phyloP scores from a whole-genome alignment of 2,113 vertebrate species.

The Nesoenas mayeri region DNA sequence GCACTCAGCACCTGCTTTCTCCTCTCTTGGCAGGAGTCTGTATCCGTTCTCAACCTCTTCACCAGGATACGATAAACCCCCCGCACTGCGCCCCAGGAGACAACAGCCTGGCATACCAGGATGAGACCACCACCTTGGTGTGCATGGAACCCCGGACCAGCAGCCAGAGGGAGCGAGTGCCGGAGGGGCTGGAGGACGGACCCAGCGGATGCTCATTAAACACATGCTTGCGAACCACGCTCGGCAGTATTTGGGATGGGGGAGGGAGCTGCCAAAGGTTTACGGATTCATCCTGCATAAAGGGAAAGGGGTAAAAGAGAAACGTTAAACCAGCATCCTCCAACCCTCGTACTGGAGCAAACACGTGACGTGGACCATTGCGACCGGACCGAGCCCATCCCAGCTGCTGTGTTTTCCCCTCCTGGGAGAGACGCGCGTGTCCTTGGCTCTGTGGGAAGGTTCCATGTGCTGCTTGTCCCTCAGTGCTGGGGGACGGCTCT shows the following conservation, averaged over 20 bases:
- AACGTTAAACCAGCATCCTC: neutral
- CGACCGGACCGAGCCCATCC: neutral
- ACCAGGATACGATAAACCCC: slow-evolving; percentile 89
- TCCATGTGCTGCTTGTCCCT: neutral
- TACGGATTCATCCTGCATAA: neutral
- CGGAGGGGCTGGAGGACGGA: slow-evolving; percentile 2
- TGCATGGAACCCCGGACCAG: slow-evolving; percentile 28
- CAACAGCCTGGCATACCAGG: neutral
- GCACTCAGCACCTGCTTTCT: neutral
- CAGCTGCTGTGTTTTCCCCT: neutral
- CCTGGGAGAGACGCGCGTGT: neutral
- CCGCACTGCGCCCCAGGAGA: neutral
- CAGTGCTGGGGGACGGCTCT: neutral
- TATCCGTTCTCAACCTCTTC: slow-evolving; percentile 94
- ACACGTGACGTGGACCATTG: neutral
- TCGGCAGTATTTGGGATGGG: slow-evolving; percentile 54
- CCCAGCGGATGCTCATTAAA: slow-evolving; percentile 69
- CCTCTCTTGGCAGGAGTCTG: slow-evolving; percentile 80
- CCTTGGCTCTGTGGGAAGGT: neutral
- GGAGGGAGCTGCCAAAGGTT: slow-evolving; percentile 13
- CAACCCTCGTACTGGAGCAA: neutral
- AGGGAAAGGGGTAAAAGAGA: slow-evolving; percentile 1
- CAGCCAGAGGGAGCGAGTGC: slow-evolving; percentile 12
- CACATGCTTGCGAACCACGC: slow-evolving; percentile 47
- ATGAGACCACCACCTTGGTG: slow-evolving; percentile 15